Evolutionary conservation across 2,888 invertebrate species (phyloP), one percentile per base, ranked within the genome.

Genomic region (Aricia artaxerxes): DNA sequence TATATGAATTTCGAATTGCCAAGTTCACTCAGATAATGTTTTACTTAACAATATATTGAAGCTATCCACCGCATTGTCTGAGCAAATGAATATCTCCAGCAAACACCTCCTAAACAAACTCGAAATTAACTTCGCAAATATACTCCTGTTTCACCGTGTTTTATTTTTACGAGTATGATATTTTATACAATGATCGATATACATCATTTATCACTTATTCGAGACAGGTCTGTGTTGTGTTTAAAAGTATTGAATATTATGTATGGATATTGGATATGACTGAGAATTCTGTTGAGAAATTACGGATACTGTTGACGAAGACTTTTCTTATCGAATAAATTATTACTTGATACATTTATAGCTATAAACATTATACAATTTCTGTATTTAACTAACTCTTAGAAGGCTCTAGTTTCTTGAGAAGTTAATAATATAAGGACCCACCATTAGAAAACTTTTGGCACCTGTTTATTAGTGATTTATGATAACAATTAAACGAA

Each of bases 171-270:
- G 31, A 31, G 64, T 31, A 69, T 76, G 57, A 76, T 76, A n/a
- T n/a, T n/a, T 75, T 57, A 64, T 57, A 7, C 13, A 76, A 76
- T 76, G 76, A 76, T 76, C 57, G 76, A 76, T 76, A 13, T 5
- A 35, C 24, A 49, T 35, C 57, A 76, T 76, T 76, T 57, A 57
- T 76, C 76, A 76, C 57, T 76, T 76, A 76, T 53, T 16, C 49
- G 35, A 57, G 53, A 76, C 76, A 76, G 76, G 57, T 76, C 6
- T 13, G 53, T 53, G 31, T 16, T 57, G 53, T 31, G 76, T 24
- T 76, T 13, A 7, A 57, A 53, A 76, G 13, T 57, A 69, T 69
- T 35, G 35, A 69, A 69, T 69, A 69, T 69, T 5, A 13, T 69
- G 5, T 69, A 69, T 69, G 69, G 4, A 69, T 35, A 38, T 35